Evolutionary conservation across 2,113 vertebrate genomes (phyloP), one percentile per base, ranked within the genome.

Genomic region (Pelodiscus sinensis): DNA sequence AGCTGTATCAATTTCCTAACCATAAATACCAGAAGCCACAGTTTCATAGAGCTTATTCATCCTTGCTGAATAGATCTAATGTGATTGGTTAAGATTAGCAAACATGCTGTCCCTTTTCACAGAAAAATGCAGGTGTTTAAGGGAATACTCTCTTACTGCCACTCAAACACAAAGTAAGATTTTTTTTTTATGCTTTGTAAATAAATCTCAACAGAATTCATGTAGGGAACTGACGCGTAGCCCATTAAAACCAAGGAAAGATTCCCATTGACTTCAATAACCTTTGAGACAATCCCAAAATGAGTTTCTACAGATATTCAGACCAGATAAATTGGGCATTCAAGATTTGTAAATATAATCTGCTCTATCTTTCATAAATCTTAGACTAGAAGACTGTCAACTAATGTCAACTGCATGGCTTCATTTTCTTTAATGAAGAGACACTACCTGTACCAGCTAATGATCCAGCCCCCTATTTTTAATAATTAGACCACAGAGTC

Each of bases 1-100:
- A 84, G 57, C 18, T 58, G 35, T 50, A 58, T 52, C 24, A 25
- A 31, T 12, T 19, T 21, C 44, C 27, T 35, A 88, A 55, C 6
- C 8, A 78, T 55, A 58, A 3, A 1, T 73, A 50, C 0, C 4
- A 0, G 62, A 7, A 14, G 7, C 22, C 12, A 57, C 4, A 8
- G 38, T 27, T 83, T 89, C 87, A 82, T 21, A 79, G 31, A 71
- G 25, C 9, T 25, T 18, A 60, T 81, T 55, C 31, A 15, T 71
- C 77, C 81, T 31, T 55, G 84, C n/a, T 52, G 78, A 44, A 80
- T 38, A 68, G 31, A 51, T 27, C 73, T 77, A 77, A 13, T 15
- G 44, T 54, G 62, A 56, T 62, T 13, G 52, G 6, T 29, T 89
- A 80, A 94, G 65, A 56, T 31, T n/a, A 57, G 35, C 73, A n/a